Evolutionary conservation across 2,797 vertebrate genomes (phyloP).

Genomic region (Salarias fasciatus): DNA sequence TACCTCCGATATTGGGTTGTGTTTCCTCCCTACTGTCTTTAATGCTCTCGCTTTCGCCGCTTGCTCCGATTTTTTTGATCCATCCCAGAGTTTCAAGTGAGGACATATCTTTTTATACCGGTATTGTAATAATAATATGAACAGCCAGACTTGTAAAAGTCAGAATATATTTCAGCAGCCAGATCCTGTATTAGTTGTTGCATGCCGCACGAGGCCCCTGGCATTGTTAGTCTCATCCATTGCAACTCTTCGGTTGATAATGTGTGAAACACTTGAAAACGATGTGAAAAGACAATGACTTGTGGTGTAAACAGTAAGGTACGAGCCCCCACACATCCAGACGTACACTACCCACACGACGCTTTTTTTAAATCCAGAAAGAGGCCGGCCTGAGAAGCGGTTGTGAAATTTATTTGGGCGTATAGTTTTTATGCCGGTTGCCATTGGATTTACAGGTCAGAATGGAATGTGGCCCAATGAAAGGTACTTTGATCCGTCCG

Average conservation of each 20-base stretch:
- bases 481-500: conserved; percentile 77
- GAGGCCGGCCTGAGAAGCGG: conserved; percentile 45
- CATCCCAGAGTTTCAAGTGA: conserved; percentile 31
- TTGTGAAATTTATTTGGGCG: conserved; percentile 78
- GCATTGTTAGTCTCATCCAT: conserved; percentile 51
- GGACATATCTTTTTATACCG: conserved; percentile 57
- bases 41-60: conserved; percentile 47
- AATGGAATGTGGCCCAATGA: conserved; percentile 80
- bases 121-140: conserved; percentile 73
- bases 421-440: conserved; percentile 77
- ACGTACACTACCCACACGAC: background rate
- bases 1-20: conserved; percentile 31
- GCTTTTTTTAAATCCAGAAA: conserved; percentile 19
- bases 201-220: conserved; percentile 63
- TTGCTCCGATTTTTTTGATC: conserved; percentile 65
- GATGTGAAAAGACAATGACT: conserved; percentile 48
- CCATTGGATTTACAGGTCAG: conserved; percentile 79
- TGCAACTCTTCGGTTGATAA: conserved; percentile 32
- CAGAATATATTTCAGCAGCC: conserved; percentile 64
- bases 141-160: conserved; percentile 71
- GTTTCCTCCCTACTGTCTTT: conserved; percentile 42
- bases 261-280: conserved; percentile 36
- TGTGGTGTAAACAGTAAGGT: conserved; percentile 32
- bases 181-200: conserved; percentile 31
- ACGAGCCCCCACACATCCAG: conserved; percentile 7